Evolutionary conservation across 2,888 invertebrate species (phyloP).

Genomic region (Lasius fuliginosus): DNA sequence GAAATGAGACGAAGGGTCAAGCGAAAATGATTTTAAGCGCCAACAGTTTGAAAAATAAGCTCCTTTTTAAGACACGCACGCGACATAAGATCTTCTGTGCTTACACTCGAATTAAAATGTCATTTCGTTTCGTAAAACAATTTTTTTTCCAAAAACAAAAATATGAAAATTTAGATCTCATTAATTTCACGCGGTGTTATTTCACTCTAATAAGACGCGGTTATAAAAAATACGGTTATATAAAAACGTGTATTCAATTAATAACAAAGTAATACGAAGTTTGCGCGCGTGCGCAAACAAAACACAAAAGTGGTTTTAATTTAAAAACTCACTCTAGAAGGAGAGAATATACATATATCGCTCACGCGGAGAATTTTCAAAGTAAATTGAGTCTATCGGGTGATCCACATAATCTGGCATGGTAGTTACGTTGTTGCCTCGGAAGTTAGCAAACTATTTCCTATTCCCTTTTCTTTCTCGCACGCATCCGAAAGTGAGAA

Average conservation of each 20-base stretch:
- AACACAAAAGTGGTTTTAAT: slow-evolving; percentile 19
- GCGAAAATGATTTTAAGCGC: not conserved
- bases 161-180: slow-evolving; percentile 7
- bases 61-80: not conserved
- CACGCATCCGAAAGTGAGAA: slow-evolving; percentile 35
- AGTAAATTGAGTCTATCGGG: slow-evolving; percentile 50
- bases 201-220: not conserved
- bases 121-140: not conserved
- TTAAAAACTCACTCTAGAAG: not conserved
- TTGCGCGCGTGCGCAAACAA: not conserved
- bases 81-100: not conserved
- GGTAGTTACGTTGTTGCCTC: slow-evolving; percentile 36
- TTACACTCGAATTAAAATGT: not conserved
- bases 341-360: not conserved
- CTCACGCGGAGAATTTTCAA: slow-evolving; percentile 8
- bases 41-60: not conserved
- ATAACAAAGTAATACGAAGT: slow-evolving; percentile 2
- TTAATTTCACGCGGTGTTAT: slow-evolving; percentile 20
- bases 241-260: slow-evolving; percentile 30
- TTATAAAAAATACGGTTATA: not conserved
- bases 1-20: not conserved
- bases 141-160: not conserved
- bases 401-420: slow-evolving; percentile 36
- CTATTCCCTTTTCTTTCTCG: slow-evolving; percentile 26
- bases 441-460: slow-evolving; percentile 44